phyloP scores from a whole-genome alignment of 2,113 vertebrate species.

The Cygnus atratus region DNA sequence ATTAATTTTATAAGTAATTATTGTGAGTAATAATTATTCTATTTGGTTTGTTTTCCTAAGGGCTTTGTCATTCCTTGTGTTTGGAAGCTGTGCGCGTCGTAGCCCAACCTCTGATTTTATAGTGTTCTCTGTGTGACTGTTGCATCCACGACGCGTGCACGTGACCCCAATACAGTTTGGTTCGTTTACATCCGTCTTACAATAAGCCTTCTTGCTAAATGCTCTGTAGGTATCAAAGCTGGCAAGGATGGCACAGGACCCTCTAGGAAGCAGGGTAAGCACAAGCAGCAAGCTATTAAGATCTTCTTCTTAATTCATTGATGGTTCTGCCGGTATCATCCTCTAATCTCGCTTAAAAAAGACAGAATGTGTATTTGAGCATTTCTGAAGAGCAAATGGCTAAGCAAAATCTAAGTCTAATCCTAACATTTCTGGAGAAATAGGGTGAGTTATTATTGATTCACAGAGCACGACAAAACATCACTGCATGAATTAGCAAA shows the following conservation, averaged over 20 bases:
- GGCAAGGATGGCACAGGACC: not conserved
- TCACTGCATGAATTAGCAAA: conserved; percentile 89
- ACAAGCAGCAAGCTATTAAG: not conserved
- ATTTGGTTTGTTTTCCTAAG: conserved; percentile 65
- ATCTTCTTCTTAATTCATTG: not conserved
- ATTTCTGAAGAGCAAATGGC: conserved; percentile 44
- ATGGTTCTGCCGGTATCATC: not conserved
- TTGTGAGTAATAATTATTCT: conserved; percentile 56
- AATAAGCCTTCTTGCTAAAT: not conserved
- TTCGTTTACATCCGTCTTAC: not conserved
- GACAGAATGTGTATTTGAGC: not conserved
- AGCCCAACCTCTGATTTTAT: conserved; percentile 55
- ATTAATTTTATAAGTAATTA: conserved; percentile 57
- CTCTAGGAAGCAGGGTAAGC: not conserved
- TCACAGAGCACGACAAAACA: conserved; percentile 85
- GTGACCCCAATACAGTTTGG: not conserved
- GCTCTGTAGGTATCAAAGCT: conserved; percentile 3
- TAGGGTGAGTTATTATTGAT: conserved; percentile 84
- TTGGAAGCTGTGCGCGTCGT: conserved; percentile 49
- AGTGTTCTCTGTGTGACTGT: not conserved
- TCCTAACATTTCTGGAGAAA: conserved; percentile 74
- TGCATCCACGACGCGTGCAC: fast-evolving
- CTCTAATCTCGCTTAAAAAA: not conserved
- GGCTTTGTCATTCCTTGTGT: conserved; percentile 52
- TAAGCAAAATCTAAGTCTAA: conserved; percentile 62